Base-by-base conservation (phyloP, 1,140 invertebrate species). In the Drosophila parvula region DNA sequence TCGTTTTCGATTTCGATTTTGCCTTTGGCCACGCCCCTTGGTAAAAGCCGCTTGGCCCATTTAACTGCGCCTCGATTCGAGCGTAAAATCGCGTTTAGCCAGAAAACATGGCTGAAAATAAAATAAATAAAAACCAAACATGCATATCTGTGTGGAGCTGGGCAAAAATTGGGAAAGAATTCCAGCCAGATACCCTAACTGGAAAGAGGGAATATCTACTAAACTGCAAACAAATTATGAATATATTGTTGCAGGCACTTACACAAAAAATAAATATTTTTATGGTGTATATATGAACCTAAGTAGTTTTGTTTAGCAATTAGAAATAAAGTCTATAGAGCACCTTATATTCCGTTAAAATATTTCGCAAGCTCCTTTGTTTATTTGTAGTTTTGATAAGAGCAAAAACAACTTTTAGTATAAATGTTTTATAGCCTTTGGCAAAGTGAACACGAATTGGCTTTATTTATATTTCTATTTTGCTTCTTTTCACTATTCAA, bases 71-170 rank as follows among this genome's bases (percentile, higher is more conserved):
- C 30, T n/a, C 55, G 43, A 30, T 78, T 77, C 56, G 43, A 77
- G 62, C 74, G 74, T 48, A 77, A 77, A 77, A 68, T 68, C 63
- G 74, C 73, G 63, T 76, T 77, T 77, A 68, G 74, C 41, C 50
- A 40, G 51, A 56, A 56, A 68, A 51, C 62, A 69, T 69, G 32
- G 14, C 36, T 9, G 18, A 36, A 78, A 78, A 62, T 70, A 61
- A 56, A 68, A 47, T 40, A 48, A 75, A 65, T 43, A 75, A 55
- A 75, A 57, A 18, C 22, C 40, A 41, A 48, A 74, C 51, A 50
- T 30, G 44, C 14, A 58, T n/a, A 51, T 41, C 41, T 32, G 36
- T 48, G 28, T 22, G 18, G 7, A 10, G 38, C 10, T 65, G 3
- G 2, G 6, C 4, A 28, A 14, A 1, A 10, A 27, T 10, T 40